Percentiles rank a stretch among this genome's conserved stretches.
Evolutionary conservation across 1,140 invertebrate genomes (phyloP).

Genomic region (Drosophila bifasciata): DNA sequence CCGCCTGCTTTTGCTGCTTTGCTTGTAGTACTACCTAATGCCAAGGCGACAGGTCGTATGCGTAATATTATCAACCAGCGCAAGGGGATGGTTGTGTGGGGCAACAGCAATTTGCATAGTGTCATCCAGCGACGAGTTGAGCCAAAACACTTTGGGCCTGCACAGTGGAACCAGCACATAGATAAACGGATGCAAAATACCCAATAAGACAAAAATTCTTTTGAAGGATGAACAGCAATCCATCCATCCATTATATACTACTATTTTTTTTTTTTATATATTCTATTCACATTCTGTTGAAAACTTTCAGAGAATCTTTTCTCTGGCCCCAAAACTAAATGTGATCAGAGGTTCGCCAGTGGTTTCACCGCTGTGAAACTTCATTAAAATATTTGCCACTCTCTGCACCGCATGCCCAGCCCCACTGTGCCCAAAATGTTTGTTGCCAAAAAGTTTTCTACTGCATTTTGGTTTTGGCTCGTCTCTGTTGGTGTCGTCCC

Average conservation of each 20-base stretch:
- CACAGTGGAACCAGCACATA: slow-evolving; percentile 6
- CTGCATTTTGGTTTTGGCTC: slow-evolving; percentile 54
- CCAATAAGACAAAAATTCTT: too few species aligned
- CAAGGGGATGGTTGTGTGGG: neutral
- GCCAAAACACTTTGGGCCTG: slow-evolving; percentile 9
- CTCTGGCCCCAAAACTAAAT: slow-evolving; percentile 17
- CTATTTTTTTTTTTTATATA: too few species aligned
- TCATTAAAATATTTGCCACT: slow-evolving; percentile 35
- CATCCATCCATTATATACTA: too few species aligned
- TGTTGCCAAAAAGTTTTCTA: slow-evolving; percentile 46
- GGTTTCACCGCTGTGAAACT: slow-evolving; percentile 35
- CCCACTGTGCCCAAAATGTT: slow-evolving; percentile 37
- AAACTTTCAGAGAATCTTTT: neutral
- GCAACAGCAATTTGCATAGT: slow-evolving; percentile 66
- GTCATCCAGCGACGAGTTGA: slow-evolving; percentile 18
- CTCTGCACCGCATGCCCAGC: slow-evolving; percentile 1
- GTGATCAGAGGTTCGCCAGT: slow-evolving; percentile 37
- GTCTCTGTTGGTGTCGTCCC: too few species aligned
- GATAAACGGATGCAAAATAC: too few species aligned
- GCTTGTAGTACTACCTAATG: slow-evolving; percentile 38
- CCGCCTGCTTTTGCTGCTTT: neutral
- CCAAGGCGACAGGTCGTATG: slow-evolving; percentile 75
- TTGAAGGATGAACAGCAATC: too few species aligned
- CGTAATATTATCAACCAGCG: slow-evolving; percentile 54
- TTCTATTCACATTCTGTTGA: too few species aligned